Evolutionary conservation across 1,140 invertebrate genomes (phyloP), one percentile per base, ranked within the genome.

Genomic region (Himalopsyche phryganea): DNA sequence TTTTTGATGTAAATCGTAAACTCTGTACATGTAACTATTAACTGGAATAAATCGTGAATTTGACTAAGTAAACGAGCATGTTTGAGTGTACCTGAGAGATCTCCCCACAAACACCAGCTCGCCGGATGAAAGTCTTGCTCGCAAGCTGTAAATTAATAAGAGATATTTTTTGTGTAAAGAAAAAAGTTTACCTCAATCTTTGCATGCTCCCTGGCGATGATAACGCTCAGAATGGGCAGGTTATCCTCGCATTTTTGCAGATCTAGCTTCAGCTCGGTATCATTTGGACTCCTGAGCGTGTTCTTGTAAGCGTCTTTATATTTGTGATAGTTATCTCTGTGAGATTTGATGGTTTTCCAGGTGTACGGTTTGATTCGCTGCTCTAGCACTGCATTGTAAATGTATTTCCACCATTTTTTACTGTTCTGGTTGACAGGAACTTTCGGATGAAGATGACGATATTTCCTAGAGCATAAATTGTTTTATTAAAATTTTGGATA

Each of bases 191-290:
- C 86, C 72, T 85, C 78, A 66, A 86, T 80, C 68, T 87, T 86
- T n/a, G 88, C 88, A 60, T 91, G 84, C 71, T 91, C 87, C 62
- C 89, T 80, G 0, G 89, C 90, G 54, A 91, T 83, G 1, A 92
- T 80, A 17, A 92, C 88, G 49, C 88, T 90, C 36, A 86, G 72
- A 20, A 92, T 84, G 40, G 84, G 83, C 33, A 93, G 71, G 50
- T 76, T 80, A 61, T 91, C 88, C 72, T 92, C 90, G 44, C 87
- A 81, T 63, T 87, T 83, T 67, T 88, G 84, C 40, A 92, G 69
- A 70, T 90, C 86, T 44, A 86, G 60, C 66, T 86, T 88, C 14
- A 89, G 68, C 66, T 88, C 85, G 1, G 86, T 85, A 63, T 90
- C 84, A 40, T 87, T 85, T 0, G 86, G 86, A 66, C 85, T 82